phyloP scores from a whole-genome alignment of 1,140 invertebrate species.

The Drosophila tristis region DNA sequence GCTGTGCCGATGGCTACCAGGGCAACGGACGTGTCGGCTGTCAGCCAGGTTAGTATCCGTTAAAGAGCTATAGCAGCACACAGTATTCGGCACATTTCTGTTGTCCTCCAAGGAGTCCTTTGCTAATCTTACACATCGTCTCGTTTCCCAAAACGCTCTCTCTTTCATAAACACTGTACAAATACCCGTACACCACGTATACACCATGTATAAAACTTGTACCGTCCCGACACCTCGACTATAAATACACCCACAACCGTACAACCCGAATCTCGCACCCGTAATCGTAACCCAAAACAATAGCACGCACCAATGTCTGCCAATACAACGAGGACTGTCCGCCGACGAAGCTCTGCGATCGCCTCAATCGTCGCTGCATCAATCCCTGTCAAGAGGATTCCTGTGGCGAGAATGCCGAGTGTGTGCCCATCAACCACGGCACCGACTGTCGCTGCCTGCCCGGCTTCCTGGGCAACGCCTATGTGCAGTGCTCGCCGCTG shows the following conservation, averaged over 20 bases:
- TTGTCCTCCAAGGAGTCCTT: constrained; percentile 43
- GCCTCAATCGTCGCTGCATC: constrained; percentile 91
- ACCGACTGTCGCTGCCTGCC: constrained; percentile 91
- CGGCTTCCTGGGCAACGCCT: constrained; percentile 92
- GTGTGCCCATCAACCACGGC: constrained; percentile 90
- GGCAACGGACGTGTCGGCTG: constrained; percentile 94
- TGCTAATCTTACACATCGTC: constrained; percentile 63
- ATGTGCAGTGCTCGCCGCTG: constrained; percentile 88
- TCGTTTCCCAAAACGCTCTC: constrained; percentile 54
- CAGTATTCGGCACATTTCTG: constrained; percentile 26
- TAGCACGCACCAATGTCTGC: constrained; percentile 89
- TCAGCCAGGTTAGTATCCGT: constrained; percentile 87
- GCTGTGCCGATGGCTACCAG: constrained; percentile 92
- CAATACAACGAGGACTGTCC: constrained; percentile 96
- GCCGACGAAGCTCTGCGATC: constrained; percentile 91
- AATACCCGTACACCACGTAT: constrained; percentile 65
- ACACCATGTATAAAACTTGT: constrained; percentile 65
- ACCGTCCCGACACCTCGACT: constrained; percentile 56
- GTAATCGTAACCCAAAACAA: constrained; percentile 83
- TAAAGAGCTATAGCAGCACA: constrained; percentile 7
- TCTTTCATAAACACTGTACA: constrained; percentile 77
- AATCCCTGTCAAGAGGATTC: constrained; percentile 93
- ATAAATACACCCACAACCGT: constrained; percentile 69
- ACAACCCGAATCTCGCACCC: constrained; percentile 73
- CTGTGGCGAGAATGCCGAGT: constrained; percentile 94